Base-by-base conservation (phyloP, 1,140 invertebrate species). In the Laodelphax striatellus region DNA sequence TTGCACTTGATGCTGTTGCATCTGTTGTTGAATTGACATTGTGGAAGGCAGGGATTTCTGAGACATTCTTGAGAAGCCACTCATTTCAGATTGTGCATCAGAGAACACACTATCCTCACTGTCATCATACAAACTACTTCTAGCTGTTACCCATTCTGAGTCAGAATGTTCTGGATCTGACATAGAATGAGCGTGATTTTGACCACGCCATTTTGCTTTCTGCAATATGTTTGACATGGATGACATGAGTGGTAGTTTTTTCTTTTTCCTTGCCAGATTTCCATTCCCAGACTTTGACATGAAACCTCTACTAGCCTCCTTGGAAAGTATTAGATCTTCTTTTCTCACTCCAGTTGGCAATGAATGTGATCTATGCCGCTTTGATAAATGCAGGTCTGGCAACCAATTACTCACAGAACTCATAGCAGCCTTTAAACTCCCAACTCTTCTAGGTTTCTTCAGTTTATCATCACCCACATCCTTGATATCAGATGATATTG, bases 131-230 rank as follows among this genome's bases (percentile, higher is more conserved):
- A 84, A 72, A 22, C 63, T 62, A 68, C 83, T 83, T 17, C 82
- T 82, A 65, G 81, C 72, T 8, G 67, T 63, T 19, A 80, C 82
- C 84, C 83, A 87, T 69, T 89, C 86, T 21, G 81, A 82, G 72
- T 89, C 86, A 0, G 86, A 87, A 46, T 86, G 85, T 72, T 89
- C 86, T 4, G 85, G 84, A 72, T 88, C 86, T 8, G 86, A 89
- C 28, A 87, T 65, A 0, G 82, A 87, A 64, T 80, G 82, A 14
- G 73, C 72, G 3, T 73, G 73, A 62, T 76, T 72, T 62, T 69
- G 70, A 19, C 78, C 79, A 74, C 82, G 81, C 66, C 84, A 72
- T 72, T 86, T 85, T 0, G 86, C 85, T 75, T 88, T 89, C 70
- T 88, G 86, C 31, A 90, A 71, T 65, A 90, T 82, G 9, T 86